Base-by-base conservation (phyloP, 2,888 invertebrate species). In the Notocelia uddmanniana region DNA sequence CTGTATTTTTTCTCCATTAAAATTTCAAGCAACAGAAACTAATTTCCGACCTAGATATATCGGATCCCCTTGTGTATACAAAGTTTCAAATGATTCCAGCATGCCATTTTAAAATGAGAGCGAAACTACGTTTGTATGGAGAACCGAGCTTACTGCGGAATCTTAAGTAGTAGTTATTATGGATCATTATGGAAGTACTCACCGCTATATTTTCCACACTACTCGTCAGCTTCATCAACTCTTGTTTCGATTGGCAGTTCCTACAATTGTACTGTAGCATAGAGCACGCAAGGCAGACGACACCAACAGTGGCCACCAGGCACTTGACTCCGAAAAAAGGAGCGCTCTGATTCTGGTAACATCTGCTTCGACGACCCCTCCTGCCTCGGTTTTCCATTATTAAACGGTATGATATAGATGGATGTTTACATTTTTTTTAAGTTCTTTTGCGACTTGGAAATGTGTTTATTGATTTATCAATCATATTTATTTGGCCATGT, bases 171-270 rank as follows among this genome's bases (percentile, higher is more conserved):
- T n/a, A n/a, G n/a, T n/a, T n/a, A 18, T 18, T 18, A 13, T 45
- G 45, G 15, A n/a, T 8, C 3, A n/a, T 1, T 45, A n/a, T 15
- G 13, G n/a, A 9, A 31, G 8, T 18, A 69, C 15, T 83, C 84
- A 92, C 92, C 80, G 87, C 78, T 58, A 92, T 87, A 37, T 87
- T 83, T 31, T 87, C 82, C 66, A 93, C 84, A 70, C 79, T 86
- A 74, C 78, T 86, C 0, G 86, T 83, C 19, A 93, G 80, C 52
- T 79, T 82, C 10, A 78, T 79, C 10, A 88, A 62, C 62, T 89
- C 81, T 71, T 76, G 82, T 74, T 83, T 88, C 1, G 82, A 74
- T 15, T 62, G 79, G 72, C 90, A 91, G 31, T 80, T 79, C 23
- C 58, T 81, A 69, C 87, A 90, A 52, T 91, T 89, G 66, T 86